A percentile compares a stretch with the other conserved stretches of the same genome.
These are phyloP conservation scores for Ophion ellenae DNA, from an alignment of 2,888 invertebrate genomes.

Conservation along the genomic window DNA sequence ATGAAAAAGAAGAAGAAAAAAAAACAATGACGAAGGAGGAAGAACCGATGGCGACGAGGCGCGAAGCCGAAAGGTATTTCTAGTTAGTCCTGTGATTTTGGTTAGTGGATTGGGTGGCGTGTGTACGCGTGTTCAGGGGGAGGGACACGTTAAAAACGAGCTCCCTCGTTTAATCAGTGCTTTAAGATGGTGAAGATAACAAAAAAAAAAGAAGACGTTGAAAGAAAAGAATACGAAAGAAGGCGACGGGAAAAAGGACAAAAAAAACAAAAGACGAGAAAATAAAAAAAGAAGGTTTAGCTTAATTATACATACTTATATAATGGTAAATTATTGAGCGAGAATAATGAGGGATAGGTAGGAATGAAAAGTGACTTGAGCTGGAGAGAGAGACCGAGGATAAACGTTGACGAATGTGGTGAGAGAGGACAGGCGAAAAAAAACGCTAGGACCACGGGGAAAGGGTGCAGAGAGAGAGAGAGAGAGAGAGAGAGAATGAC, in stretches of 20 bases:
- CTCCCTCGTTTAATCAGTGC: constrained; percentile 84
- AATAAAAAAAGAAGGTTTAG: constrained; percentile 75
- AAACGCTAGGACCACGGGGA: constrained; percentile 31
- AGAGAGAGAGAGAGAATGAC: neutral
- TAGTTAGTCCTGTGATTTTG: constrained; percentile 84
- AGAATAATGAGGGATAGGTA: constrained; percentile 40
- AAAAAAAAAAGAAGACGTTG: constrained; percentile 58
- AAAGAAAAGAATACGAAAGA: constrained; percentile 68
- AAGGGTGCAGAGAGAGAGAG: constrained; percentile 8
- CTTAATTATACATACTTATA: constrained; percentile 77
- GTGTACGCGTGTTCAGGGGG: constrained; percentile 80
- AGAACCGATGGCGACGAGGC: constrained; percentile 69
- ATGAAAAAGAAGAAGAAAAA: constrained; percentile 12
- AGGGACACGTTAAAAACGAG: constrained; percentile 82
- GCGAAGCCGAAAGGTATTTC: constrained; percentile 79
- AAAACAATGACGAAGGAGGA: constrained; percentile 16
- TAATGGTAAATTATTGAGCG: constrained; percentile 78
- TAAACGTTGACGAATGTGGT: constrained; percentile 79
- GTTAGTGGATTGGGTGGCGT: constrained; percentile 80
- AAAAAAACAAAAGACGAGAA: constrained; percentile 40
- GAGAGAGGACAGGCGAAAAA: constrained; percentile 60
- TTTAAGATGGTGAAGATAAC: constrained; percentile 77
- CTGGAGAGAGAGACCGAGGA: constrained; percentile 46
- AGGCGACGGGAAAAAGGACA: neutral
- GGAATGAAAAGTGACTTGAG: constrained; percentile 43